Evolutionary conservation across 2,888 invertebrate genomes (phyloP), one percentile per base, ranked within the genome.

Genomic region (Uropetala carovei): DNA sequence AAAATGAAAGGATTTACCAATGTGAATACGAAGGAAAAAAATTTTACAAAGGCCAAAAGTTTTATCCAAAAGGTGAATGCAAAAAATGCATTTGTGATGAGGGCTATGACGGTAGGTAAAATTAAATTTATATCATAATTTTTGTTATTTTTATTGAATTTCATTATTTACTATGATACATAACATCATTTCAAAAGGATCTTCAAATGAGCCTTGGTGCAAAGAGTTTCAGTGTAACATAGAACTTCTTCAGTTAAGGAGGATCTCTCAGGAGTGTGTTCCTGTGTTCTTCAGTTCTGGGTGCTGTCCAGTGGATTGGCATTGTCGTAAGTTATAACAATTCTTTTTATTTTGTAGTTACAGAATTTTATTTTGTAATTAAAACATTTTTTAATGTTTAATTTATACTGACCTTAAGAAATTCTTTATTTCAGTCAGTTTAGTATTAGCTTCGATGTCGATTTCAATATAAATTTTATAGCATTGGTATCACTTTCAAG

Each of bases 241-340:
- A 64, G 93, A 93, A 92, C 93, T 93, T 27, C 93, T 91, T 81
- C 92, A 93, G 64, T 81, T 92, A 27, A 92, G 91, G 57, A 56
- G 93, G 56, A 92, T 93, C 83, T 92, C 92, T 60, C 92, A 92
- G 27, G 94, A 94, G n/a, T 94, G 94, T 92, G 93, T 93, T 13
- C 94, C 94, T 4, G 93, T 94, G 56, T 94, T 93, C 92, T 93
- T 93, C 81, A 91, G 94, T 93, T 7, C 93, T 93, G 60, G 93
- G 85, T 68, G 93, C 84, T 93, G 93, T 56, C 92, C 93, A 22
- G 93, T 93, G 64, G 93, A 93, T 59, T 93, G 93, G 93, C 56
- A 93, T 68, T 93, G 93, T 92, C 93, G 93, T 93, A 92, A 93
- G 93, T 93, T 43, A 43, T 43, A 43, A 43, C 1, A 43, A 43